Evolutionary conservation across 2,113 vertebrate species (phyloP), one percentile per base, ranked within the genome.

Genomic region (Indicator indicator): DNA sequence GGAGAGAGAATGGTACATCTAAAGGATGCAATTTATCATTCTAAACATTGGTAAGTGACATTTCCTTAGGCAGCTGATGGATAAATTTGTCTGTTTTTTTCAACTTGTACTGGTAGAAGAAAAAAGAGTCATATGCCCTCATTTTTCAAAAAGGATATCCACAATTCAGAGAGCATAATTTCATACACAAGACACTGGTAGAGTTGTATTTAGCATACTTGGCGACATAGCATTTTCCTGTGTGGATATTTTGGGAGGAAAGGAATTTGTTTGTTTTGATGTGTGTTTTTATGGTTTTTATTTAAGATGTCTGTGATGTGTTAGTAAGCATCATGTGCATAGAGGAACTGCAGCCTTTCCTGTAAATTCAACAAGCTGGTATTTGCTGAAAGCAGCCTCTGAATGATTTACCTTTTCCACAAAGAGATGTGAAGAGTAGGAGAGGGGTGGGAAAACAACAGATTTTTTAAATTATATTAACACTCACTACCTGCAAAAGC

Each of bases 381-480:
- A 60, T 86, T 95, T 84, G 91, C 50, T 96, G 96, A 96, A 96
- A 96, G 92, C 48, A 63, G 71, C 42, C 46, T 64, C 78, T 48
- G 88, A 92, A 68, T 96, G 89, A 97, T 97, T 97, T 97, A 97
- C 75, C 62, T 85, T 95, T 85, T 94, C 77, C 83, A 96, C 89
- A 94, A 88, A 89, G 74, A 72, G 90, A 87, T 60, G 83, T 91
- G 93, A 96, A 90, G 91, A 94, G 65, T 84, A 95, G 90, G 83
- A 94, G 76, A 95, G 33, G 68, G 83, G 87, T 91, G 70, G 93
- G 93, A 90, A 93, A 97, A 96, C 78, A 96, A 91, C 94, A 96
- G 78, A 94, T 92, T 97, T 96, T 95, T 95, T 71, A 95, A 96
- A 96, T 97, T 96, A 96, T 95, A 96, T 97, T 96, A 94, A 96